phyloP scores from a whole-genome alignment of 2,113 vertebrate genomes.

The Peromyscus maniculatus region DNA sequence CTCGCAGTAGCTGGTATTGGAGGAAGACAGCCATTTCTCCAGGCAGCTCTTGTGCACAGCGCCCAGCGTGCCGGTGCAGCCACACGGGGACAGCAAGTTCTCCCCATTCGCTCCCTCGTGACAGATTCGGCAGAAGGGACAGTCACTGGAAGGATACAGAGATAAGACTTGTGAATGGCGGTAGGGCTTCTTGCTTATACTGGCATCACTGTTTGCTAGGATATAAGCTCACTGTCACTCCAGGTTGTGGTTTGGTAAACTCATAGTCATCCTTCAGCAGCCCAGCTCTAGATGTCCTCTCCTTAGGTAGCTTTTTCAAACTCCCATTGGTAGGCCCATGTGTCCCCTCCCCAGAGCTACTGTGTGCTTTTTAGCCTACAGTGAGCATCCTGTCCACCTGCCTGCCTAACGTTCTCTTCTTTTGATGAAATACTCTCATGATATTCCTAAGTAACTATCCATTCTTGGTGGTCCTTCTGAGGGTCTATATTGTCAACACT shows the following conservation, averaged over 20 bases:
- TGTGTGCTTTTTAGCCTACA: not conserved
- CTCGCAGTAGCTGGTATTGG: slow-evolving; percentile 99
- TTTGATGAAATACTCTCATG: not conserved
- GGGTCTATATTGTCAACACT: too few species aligned
- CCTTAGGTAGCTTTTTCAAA: not conserved
- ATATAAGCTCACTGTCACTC: too few species aligned
- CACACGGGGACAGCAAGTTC: slow-evolving; percentile 94
- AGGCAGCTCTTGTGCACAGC: slow-evolving; percentile 98
- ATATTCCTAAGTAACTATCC: not conserved
- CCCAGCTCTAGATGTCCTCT: slow-evolving; percentile 14
- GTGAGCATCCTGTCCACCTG: not conserved
- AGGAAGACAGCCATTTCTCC: slow-evolving; percentile 98
- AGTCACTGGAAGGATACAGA: slow-evolving; percentile 89
- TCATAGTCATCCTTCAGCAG: not conserved
- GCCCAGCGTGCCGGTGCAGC: slow-evolving; percentile 96
- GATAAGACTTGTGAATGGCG: not conserved
- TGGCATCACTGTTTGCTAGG: not conserved
- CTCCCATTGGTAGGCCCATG: not conserved
- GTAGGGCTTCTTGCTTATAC: not conserved
- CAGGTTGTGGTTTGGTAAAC: not conserved
- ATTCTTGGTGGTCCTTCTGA: not conserved
- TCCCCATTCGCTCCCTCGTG: slow-evolving; percentile 95
- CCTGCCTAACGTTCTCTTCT: not conserved
- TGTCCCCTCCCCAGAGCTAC: not conserved
- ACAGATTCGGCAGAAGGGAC: slow-evolving; percentile 98